Base-by-base conservation (phyloP, 2,113 vertebrate species). In the Pangasianodon gigas region DNA sequence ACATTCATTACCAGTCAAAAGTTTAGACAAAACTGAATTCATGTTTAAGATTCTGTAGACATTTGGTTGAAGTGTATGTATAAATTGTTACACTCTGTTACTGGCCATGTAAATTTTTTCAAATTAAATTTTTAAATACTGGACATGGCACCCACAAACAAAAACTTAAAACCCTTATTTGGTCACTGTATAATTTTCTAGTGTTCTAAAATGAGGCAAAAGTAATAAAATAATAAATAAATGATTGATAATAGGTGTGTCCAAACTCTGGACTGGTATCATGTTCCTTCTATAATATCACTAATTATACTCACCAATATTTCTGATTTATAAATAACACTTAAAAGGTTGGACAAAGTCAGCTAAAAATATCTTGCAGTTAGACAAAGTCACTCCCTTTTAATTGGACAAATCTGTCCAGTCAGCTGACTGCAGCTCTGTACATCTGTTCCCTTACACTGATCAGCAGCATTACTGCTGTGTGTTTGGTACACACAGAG, bases 291-390 rank as follows among this genome's bases (percentile, higher is more conserved):
- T 21, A 46, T 58, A 77, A 54, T 41, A 75, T 89, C 84, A 81
- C 85, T 60, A 88, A 89, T 80, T 7, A 26, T 74, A 52, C 11
- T 67, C 46, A 10, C 67, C 58, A 18, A 24, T 48, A 65, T 51
- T 75, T 44, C 51, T 82, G 54, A 83, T 75, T 88, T 87, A 58
- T 52, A 86, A 89, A 71, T 71, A 89, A 46, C 52, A 37, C 21
- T 37, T 51, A 44, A 74, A 75, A 81, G 85, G 46, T 75, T 2
- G 62, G 46, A 52, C 19, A 10, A 3, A 67, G 19, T 82, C 41
- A 81, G 48, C 21, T 26, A 84, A 83, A 51, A 51, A 88, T 44
- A 4, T 37, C 29, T 46, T 44, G n/a, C 60, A 69, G 48, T 14
- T 37, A 26, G 29, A 79, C 44, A 88, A 83, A 75, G 54, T 44